phyloP scores from a whole-genome alignment of 1,140 invertebrate genomes.

The Nomia melanderi region DNA sequence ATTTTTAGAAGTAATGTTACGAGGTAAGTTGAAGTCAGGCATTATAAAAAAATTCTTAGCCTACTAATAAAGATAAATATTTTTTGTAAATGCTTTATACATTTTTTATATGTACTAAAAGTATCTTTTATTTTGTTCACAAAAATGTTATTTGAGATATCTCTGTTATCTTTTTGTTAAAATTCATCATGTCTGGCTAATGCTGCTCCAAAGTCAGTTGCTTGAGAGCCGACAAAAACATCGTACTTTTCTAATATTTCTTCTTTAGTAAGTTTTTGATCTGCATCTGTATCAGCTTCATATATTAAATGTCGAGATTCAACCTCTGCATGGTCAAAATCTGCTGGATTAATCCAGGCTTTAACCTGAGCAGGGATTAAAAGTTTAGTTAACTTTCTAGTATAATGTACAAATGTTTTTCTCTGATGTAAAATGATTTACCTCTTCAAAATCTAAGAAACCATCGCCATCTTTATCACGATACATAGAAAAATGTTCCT shows the following conservation, averaged over 20 bases:
- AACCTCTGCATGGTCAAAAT: conserved; percentile 98
- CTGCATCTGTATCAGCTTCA: conserved; percentile 94
- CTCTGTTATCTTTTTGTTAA: conserved; percentile 80
- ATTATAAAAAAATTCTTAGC: conserved; percentile 47
- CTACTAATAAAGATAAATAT: conserved; percentile 41
- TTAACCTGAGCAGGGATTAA: conserved; percentile 82
- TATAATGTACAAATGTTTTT: not conserved
- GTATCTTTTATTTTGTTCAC: conserved; percentile 35
- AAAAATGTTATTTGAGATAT: conserved; percentile 18
- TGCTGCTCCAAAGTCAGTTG: conserved; percentile 99
- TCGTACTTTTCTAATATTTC: conserved; percentile 98
- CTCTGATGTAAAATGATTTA: conserved; percentile 68
- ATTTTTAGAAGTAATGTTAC: conserved; percentile 23
- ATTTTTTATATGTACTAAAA: not conserved
- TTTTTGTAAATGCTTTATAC: conserved; percentile 43
- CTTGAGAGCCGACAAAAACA: conserved; percentile 98
- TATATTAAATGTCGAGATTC: conserved; percentile 98
- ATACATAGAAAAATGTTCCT: conserved; percentile 93
- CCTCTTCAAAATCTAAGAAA: conserved; percentile 92
- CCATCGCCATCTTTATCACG: conserved; percentile 94
- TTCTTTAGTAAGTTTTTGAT: conserved; percentile 93
- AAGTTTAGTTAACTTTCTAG: conserved; percentile 8
- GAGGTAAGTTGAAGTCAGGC: conserved; percentile 31
- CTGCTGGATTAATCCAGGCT: conserved; percentile 96
- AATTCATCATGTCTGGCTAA: conserved; percentile 97